phyloP scores from a whole-genome alignment of 2,888 invertebrate species.

The Ligdia adustata region DNA sequence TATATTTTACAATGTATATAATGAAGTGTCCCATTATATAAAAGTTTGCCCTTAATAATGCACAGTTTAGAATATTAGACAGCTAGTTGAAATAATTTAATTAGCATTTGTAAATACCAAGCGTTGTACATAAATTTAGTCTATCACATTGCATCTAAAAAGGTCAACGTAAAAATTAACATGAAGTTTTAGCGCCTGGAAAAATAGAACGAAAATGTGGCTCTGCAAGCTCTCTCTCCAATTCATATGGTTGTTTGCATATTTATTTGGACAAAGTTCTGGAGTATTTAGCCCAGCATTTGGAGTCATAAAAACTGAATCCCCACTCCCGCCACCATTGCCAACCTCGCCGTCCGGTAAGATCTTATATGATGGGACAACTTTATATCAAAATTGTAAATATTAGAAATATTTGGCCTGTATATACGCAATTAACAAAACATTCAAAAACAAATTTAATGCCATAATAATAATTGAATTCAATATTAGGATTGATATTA shows the following conservation, averaged over 20 bases:
- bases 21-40: slow-evolving; percentile 52
- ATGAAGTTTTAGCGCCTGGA: slow-evolving; percentile 9
- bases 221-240: slow-evolving; percentile 15
- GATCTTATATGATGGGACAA: slow-evolving; percentile 43
- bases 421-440: slow-evolving; percentile 37
- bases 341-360: slow-evolving; percentile 56
- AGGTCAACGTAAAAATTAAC: neutral
- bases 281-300: slow-evolving; percentile 55
- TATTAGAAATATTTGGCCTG: slow-evolving; percentile 40
- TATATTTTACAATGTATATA: slow-evolving; percentile 5
- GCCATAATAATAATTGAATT: too few relatives aligned
- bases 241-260: slow-evolving; percentile 33
- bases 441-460: neutral
- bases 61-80: slow-evolving; percentile 3
- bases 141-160: neutral
- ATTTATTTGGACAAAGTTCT: slow-evolving; percentile 39
- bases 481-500: neutral
- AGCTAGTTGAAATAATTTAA: too few relatives aligned
- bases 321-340: slow-evolving; percentile 42
- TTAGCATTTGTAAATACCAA: slow-evolving; percentile 21
- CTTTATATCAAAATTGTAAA: slow-evolving; percentile 20
- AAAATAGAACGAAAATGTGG: slow-evolving; percentile 23
- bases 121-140: slow-evolving; percentile 7
- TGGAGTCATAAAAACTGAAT: slow-evolving; percentile 51
- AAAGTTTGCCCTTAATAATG: slow-evolving; percentile 30